Conservation (phyloP, 2,113 vertebrate species). For the Scomber colias region DNA sequence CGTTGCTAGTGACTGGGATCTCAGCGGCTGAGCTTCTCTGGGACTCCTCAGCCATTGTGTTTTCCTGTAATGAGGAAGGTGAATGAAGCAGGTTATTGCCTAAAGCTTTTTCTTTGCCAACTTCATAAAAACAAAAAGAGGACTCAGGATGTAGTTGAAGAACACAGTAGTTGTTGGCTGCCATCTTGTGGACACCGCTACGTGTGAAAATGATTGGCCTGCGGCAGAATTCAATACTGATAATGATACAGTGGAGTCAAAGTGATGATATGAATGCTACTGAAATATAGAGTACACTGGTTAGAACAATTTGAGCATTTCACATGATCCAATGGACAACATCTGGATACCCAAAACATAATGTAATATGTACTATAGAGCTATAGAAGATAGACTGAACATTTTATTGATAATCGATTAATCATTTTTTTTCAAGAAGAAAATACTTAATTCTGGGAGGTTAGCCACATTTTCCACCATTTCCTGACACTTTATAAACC, state of each 20-base stretch:
- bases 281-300: not conserved
- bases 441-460: too few species aligned
- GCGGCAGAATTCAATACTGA: not conserved
- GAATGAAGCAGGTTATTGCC: slow-evolving; percentile 31
- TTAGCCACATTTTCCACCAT: too few species aligned
- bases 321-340: not conserved
- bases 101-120: not conserved
- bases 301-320: not conserved
- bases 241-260: not conserved
- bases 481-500: too few species aligned
- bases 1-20: slow-evolving; percentile 96
- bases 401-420: too few species aligned
- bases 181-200: slow-evolving; percentile 63
- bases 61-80: slow-evolving; percentile 74
- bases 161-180: slow-evolving; percentile 24
- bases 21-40: slow-evolving; percentile 94
- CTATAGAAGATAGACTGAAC: too few species aligned
- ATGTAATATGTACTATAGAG: not conserved
- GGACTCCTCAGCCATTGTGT: slow-evolving; percentile 91
- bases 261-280: not conserved
- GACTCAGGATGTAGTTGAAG: not conserved
- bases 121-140: not conserved
- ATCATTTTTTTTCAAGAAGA: too few species aligned
- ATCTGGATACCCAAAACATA: not conserved
- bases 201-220: not conserved